phyloP scores from a whole-genome alignment of 1,140 invertebrate genomes.

The Drosophila obscura region DNA sequence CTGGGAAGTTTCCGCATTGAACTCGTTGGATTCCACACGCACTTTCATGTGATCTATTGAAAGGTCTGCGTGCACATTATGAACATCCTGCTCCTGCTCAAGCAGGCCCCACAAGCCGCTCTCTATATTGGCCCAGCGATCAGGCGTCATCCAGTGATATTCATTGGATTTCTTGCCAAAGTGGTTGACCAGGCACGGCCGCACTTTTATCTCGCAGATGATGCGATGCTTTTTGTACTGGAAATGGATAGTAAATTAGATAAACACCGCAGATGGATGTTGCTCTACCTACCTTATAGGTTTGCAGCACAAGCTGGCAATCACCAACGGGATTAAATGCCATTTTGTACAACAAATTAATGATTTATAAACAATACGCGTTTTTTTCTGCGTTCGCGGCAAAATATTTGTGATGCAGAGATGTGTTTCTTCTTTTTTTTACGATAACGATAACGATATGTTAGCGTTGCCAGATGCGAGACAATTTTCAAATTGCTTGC shows the following conservation, averaged over 20 bases:
- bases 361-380: not conserved
- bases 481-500: not conserved
- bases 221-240: slow-evolving; percentile 48
- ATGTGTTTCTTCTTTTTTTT: no score
- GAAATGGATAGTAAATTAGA: not conserved
- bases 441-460: no score
- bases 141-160: slow-evolving; percentile 61
- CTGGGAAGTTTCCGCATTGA: not conserved
- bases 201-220: slow-evolving; percentile 51
- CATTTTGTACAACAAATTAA: slow-evolving; percentile 35
- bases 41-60: slow-evolving; percentile 54
- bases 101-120: slow-evolving; percentile 30
- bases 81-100: slow-evolving; percentile 28
- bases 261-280: not conserved
- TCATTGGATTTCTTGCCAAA: slow-evolving; percentile 27
- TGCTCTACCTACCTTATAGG: slow-evolving; percentile 39
- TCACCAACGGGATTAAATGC: slow-evolving; percentile 32
- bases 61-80: slow-evolving; percentile 27
- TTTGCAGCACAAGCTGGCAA: slow-evolving; percentile 47
- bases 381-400: not conserved
- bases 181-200: slow-evolving; percentile 29
- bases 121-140: slow-evolving; percentile 49
- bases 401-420: not conserved
- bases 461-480: not conserved
- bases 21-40: slow-evolving; percentile 12